Base-by-base conservation (phyloP, 2,888 invertebrate species). In the Dynastes maya region DNA sequence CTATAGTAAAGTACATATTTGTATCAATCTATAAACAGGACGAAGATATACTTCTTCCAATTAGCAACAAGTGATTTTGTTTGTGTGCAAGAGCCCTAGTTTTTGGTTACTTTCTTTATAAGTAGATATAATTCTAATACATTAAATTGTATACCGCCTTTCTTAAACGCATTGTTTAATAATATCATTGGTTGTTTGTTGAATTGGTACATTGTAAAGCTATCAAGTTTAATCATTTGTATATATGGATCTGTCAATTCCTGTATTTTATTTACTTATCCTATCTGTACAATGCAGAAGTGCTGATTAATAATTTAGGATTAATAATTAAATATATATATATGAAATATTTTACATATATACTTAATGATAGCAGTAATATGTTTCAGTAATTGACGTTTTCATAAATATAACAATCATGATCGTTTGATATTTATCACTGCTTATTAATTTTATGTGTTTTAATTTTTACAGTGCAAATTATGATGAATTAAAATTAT, bases 1-100 rank as follows among this genome's bases (percentile, higher is more conserved):
- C 27, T 63, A 64, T 45, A 29, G 22, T 16, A 45, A 61, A 27
- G 27, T 61, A 67, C 53, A 58, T 58, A 70, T 51, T 29, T 29
- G 53, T 64, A 71, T 72, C 40, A 71, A 78, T 64, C 72, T 78
- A 63, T 53, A 78, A 64, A 51, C 72, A 72, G 78, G 72, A 45
- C 72, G 51, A 16, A 58, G 55, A 58, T 72, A 78, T 49, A 77
- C 79, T 75, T 68, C 77, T 76, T 80, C 76, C 80, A 74, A 77
- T 76, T 82, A 82, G 82, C 82, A 81, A 80, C 79, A 78, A 77
- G 81, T 81, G 80, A 78, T 76, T 80, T 79, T 67, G 49, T 77
- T 80, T 68, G 58, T 70, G 78, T 78, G 78, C 78, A 78, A 67
- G 58, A 40, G 78, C 78, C 78, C 29, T 58, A 55, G 78, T 77